Conservation (phyloP, 2,113 vertebrate genomes). For the Oostethus manadensis region DNA sequence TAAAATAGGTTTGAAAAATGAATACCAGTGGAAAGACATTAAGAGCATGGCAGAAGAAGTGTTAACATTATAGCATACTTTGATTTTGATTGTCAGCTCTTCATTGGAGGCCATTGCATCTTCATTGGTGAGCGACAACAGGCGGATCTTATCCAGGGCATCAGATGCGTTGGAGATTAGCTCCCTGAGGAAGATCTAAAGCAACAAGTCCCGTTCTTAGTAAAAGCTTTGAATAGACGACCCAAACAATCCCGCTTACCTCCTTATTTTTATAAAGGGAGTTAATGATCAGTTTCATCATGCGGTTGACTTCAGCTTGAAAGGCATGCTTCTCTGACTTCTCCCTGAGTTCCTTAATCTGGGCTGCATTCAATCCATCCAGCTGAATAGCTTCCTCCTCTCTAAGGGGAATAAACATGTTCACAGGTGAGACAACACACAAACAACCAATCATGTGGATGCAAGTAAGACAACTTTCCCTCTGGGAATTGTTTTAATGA, state of each 20-base stretch:
- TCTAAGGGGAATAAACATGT: slow-evolving; percentile 57
- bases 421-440: slow-evolving; percentile 2
- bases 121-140: slow-evolving; percentile 87
- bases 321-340: slow-evolving; percentile 96
- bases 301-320: slow-evolving; percentile 97
- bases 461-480: background rate
- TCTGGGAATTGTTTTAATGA: background rate
- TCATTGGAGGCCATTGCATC: slow-evolving; percentile 81
- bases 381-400: slow-evolving; percentile 97
- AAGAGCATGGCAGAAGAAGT: background rate
- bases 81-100: slow-evolving; percentile 90
- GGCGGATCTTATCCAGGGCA: slow-evolving; percentile 88
- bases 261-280: slow-evolving; percentile 99
- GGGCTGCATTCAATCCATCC: slow-evolving; percentile 92
- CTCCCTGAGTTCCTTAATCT: slow-evolving; percentile 94
- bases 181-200: slow-evolving; percentile 89
- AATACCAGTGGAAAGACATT: background rate
- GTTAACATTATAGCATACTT: slow-evolving; percentile 64
- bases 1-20: background rate
- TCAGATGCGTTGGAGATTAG: slow-evolving; percentile 94
- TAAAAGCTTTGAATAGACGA: too few relatives aligned
- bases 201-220: background rate
- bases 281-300: slow-evolving; percentile 99
- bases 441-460: background rate
- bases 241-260: slow-evolving; percentile 76